phyloP scores from a whole-genome alignment of 1,140 invertebrate species.

The Anastrepha obliqua region DNA sequence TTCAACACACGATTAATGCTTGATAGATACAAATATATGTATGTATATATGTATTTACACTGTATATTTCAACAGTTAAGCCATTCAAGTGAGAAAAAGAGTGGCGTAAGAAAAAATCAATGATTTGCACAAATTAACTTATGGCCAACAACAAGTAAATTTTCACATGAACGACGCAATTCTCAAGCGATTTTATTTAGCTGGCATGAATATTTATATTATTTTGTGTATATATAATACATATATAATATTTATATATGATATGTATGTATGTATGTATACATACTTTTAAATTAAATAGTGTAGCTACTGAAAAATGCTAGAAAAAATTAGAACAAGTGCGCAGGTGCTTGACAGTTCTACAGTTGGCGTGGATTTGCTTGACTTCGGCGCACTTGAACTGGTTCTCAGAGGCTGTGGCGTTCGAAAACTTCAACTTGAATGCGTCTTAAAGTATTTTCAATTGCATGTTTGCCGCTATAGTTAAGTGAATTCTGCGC shows the following conservation, averaged over 20 bases:
- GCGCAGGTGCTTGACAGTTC: constrained; percentile 2
- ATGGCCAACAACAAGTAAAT: background rate
- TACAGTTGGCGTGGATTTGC: background rate
- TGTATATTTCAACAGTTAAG: background rate
- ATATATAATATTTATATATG: background rate
- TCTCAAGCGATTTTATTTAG: background rate
- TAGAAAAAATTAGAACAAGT: background rate
- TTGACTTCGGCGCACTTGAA: background rate
- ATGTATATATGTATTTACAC: background rate
- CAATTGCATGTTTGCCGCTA: background rate
- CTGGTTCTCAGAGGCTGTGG: background rate
- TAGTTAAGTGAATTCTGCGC: background rate
- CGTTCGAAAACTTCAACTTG: background rate
- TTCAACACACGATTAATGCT: constrained; percentile 25
- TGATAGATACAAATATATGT: background rate
- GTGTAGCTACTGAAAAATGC: background rate
- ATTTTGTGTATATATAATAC: background rate
- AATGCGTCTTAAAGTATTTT: background rate
- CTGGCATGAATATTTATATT: background rate
- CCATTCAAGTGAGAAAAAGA: background rate
- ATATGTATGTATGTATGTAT: too few species aligned
- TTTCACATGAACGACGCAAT: constrained; percentile 12
- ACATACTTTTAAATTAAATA: background rate
- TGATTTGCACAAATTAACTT: background rate
- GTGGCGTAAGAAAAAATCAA: background rate